phyloP scores from a whole-genome alignment of 2,888 invertebrate species.

The Meganola albula region DNA sequence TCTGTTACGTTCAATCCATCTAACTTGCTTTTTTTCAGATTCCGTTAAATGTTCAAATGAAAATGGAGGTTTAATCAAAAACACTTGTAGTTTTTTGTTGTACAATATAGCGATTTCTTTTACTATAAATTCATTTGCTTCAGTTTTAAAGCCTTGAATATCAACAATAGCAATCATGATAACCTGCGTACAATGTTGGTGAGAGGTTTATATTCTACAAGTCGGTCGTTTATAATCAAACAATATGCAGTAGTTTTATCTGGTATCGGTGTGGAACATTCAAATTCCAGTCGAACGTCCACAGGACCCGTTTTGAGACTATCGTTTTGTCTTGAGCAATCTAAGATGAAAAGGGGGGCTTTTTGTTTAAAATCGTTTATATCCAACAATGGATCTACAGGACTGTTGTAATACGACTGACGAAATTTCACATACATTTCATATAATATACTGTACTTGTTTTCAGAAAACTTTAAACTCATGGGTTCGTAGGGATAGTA shows the following conservation, averaged over 20 bases:
- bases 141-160: constrained; percentile 16
- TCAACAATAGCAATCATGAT: constrained; percentile 11
- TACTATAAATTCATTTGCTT: constrained; percentile 13
- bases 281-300: constrained; percentile 28
- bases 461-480: constrained; percentile 22
- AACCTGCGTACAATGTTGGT: constrained; percentile 21
- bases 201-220: constrained; percentile 23
- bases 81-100: constrained; percentile 5
- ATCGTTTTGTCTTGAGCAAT: constrained; percentile 29
- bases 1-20: constrained; percentile 11
- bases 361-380: constrained; percentile 18
- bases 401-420: constrained; percentile 27
- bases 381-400: constrained; percentile 20
- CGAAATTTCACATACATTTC: constrained; percentile 25
- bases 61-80: constrained; percentile 19
- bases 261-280: constrained; percentile 18
- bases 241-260: constrained; percentile 25
- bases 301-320: constrained; percentile 24
- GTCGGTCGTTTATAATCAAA: constrained; percentile 24
- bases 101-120: constrained; percentile 23
- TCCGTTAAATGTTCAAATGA: constrained; percentile 16
- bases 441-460: constrained; percentile 25
- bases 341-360: constrained; percentile 25
- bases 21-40: constrained; percentile 13
- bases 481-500: no score